Evolutionary conservation across 1,140 invertebrate species (phyloP), one percentile per base, ranked within the genome.

Genomic region (Sminthurinus signatus): DNA sequence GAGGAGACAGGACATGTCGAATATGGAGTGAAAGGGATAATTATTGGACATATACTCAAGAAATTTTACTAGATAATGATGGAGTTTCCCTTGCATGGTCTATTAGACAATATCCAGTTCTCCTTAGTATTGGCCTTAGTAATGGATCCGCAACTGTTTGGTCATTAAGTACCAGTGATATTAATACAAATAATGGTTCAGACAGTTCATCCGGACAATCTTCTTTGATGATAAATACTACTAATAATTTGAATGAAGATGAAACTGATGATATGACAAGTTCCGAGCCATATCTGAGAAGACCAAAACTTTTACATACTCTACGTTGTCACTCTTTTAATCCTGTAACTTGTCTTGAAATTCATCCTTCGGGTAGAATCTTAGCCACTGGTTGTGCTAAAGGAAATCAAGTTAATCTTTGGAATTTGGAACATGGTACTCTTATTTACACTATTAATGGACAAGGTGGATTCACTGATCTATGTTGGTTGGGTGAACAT

Each of bases 341-440:
- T 60, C 74, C 79, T 36, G 78, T 84, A 10, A 80, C 81, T 0
- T 75, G 76, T 36, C 68, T 85, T 21, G 69, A 78, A 2, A 78
- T 85, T 55, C 77, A 82, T 71, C 73, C 75, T 17, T 77, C 75
- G 62, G 82, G 80, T 2, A 74, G 81, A 8, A 76, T 85, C 56
- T 70, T 86, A 27, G 82, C 81, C 0, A 80, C 82, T 61, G 81
- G 80, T 43, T 76, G 74, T 39, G 19, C 25, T 1, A 67, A 67
- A 42, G 75, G 76, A 14, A 82, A 78, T 70, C 83, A 83, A 14
- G 74, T 85, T 2, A 85, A 86, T 71, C 78, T 86, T 25, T 86
- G 84, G 84, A 83, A 81, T 2, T 73, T 86, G 1, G 75, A 80
- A 74, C 80, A 84, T 74, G 83, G 82, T 0, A 80, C 76, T 59